Base-by-base conservation (phyloP, 2,888 invertebrate species). In the Luperina testacea region DNA sequence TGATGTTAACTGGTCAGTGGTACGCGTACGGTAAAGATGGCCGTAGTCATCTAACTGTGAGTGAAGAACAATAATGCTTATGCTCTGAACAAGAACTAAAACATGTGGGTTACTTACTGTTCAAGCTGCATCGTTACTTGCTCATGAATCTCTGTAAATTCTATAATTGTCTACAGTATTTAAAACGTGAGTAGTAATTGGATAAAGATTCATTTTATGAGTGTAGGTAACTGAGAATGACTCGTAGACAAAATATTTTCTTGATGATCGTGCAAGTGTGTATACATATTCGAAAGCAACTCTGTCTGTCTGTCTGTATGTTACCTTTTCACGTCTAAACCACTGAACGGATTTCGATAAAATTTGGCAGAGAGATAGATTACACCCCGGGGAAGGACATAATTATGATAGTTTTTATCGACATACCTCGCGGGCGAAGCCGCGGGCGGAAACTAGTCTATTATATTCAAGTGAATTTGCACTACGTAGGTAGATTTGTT, bases 41-140 rank as follows among this genome's bases (percentile, higher is more conserved):
- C 83, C 85, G 91, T 90, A 92, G 90, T 90, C 91, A 90, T 85
- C 82, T 93, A 93, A 93, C 94, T 92, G 93, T 93, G 91, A 90
- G 90, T 88, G 86, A 87, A 90, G 89, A 90, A 91, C 89, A 92
- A 91, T 91, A 89, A 90, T 89, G 83, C 84, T 89, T 87, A 88
- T 90, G 88, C 84, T 82, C 68, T 90, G 75, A 80, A 75, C 88
- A 86, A 88, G 81, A 90, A 89, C 86, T 83, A 84, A 84, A 85
- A 83, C 86, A 90, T 90, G 86, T 88, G 75, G 90, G 89, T 86
- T 90, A 86, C 82, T 89, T 86, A 86, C 90, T 84, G 86, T 82
- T 81, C 59, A 72, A 79, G 70, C 42, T 86, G 67, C 68, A 69
- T 81, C 73, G 63, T 59, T 85, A 76, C 64, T 68, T 59, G 53